Evolutionary conservation across 37 sponge, comb jelly and placozoan genomes (phyloP).

Genomic region (Theonella swinhoei): DNA sequence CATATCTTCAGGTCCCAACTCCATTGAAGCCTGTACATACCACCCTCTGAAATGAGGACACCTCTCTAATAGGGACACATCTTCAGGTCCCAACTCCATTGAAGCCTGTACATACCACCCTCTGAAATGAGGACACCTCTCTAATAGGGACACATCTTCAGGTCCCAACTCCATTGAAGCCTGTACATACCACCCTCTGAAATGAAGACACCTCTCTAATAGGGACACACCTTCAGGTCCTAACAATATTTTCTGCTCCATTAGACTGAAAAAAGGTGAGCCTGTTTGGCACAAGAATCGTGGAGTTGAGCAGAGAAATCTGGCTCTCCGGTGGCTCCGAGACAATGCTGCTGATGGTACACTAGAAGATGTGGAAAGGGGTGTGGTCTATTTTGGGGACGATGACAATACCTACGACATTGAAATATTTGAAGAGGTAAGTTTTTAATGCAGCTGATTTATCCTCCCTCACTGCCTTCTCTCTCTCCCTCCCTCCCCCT

Average conservation of each 20-base stretch:
- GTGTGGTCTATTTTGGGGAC: slow-evolving; percentile 96
- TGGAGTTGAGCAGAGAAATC: slow-evolving; percentile 94
- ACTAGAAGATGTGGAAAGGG: background rate
- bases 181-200: too few species aligned
- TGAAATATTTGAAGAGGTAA: slow-evolving; percentile 88
- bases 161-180: too few species aligned
- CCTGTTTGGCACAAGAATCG: slow-evolving; percentile 74
- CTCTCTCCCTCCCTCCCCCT: background rate
- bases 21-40: too few species aligned
- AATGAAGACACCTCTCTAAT: background rate
- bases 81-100: too few species aligned
- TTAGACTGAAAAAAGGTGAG: slow-evolving; percentile 47
- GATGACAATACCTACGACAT: slow-evolving; percentile 94
- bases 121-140: too few species aligned
- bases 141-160: too few species aligned
- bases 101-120: too few species aligned
- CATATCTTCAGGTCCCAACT: too few species aligned
- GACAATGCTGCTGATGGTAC: background rate
- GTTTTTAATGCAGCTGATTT: background rate
- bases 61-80: too few species aligned
- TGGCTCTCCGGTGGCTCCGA: slow-evolving; percentile 72
- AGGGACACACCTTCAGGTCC: background rate
- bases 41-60: too few species aligned
- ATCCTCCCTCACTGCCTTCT: background rate
- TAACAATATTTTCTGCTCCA: background rate